Evolutionary conservation across 2,797 vertebrate genomes (phyloP).

Genomic region (Prionace glauca): DNA sequence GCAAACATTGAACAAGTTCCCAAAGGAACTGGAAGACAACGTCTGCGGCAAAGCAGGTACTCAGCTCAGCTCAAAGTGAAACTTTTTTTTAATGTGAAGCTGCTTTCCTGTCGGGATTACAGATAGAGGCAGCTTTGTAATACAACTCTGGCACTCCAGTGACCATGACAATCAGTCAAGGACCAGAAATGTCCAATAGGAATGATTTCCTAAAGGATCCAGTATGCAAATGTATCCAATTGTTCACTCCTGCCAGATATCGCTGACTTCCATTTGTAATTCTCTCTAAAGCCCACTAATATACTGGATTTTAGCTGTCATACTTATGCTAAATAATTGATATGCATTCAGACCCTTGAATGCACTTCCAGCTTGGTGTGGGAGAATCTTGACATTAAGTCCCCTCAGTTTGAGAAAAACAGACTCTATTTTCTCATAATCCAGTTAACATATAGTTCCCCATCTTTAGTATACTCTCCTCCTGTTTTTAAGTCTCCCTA

Average conservation of each 20-base stretch:
- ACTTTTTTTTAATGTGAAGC: background rate
- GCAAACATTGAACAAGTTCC: background rate
- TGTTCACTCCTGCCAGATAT: background rate
- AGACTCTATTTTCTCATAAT: background rate
- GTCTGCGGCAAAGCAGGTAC: background rate
- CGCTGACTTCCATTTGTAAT: background rate
- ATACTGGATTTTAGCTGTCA: background rate
- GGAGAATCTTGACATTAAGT: background rate
- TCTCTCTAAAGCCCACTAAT: background rate
- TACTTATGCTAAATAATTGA: background rate
- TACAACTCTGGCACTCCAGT: background rate
- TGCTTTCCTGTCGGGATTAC: background rate
- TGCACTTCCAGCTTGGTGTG: background rate
- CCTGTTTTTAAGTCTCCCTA: background rate
- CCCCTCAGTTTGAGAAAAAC: background rate
- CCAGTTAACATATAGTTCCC: background rate
- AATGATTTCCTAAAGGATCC: background rate
- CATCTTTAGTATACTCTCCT: background rate
- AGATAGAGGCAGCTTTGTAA: background rate
- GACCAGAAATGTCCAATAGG: background rate
- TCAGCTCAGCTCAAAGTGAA: background rate
- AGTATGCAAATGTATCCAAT: background rate
- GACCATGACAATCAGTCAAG: background rate
- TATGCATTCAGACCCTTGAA: background rate
- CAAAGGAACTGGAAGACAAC: background rate